Percentiles rank a stretch among this genome's conserved stretches.
Conservation (phyloP, 2,113 vertebrate species). For the Brachyistius frenatus region DNA sequence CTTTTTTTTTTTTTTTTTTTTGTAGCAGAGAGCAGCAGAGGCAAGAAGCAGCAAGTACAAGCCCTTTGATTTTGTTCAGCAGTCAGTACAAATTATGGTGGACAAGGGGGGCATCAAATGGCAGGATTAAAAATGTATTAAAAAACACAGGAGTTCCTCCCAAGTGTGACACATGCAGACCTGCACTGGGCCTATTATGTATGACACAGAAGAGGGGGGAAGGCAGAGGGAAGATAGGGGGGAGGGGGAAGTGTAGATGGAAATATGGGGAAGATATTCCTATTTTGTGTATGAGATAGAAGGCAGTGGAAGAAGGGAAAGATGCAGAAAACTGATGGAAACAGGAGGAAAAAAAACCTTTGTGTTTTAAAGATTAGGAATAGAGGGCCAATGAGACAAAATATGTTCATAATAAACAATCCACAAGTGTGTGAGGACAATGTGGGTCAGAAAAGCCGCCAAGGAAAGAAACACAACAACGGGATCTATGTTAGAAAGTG, state of each 20-base stretch:
- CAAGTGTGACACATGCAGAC: constrained; percentile 77
- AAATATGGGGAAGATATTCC: constrained; percentile 39
- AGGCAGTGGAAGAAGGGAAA: constrained; percentile 18
- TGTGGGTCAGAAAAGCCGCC: neutral
- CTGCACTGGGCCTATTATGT: constrained; percentile 73
- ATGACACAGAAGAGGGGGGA: constrained; percentile 60
- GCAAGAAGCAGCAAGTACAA: constrained; percentile 70
- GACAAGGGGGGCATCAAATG: constrained; percentile 83
- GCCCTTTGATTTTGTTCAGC: constrained; percentile 83
- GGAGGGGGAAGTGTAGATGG: constrained; percentile 31
- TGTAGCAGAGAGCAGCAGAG: constrained; percentile 65
- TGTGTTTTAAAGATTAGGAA: constrained; percentile 14
- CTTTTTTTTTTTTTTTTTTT: constrained; percentile 58
- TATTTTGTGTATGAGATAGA: constrained; percentile 45
- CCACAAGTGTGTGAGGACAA: constrained; percentile 20
- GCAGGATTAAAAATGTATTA: constrained; percentile 84
- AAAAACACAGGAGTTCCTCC: constrained; percentile 82
- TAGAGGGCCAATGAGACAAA: neutral
- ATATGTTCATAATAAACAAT: constrained; percentile 4
- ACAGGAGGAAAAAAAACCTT: constrained; percentile 23
- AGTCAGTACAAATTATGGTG: constrained; percentile 83
- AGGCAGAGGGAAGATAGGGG: constrained; percentile 11
- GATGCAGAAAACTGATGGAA: constrained; percentile 41
- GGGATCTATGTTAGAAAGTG: neutral
- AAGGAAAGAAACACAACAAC: neutral